These are phyloP conservation scores for Meteorus sp. DNA, from an alignment of 1,140 invertebrate genomes.

Conservation along the genomic window DNA sequence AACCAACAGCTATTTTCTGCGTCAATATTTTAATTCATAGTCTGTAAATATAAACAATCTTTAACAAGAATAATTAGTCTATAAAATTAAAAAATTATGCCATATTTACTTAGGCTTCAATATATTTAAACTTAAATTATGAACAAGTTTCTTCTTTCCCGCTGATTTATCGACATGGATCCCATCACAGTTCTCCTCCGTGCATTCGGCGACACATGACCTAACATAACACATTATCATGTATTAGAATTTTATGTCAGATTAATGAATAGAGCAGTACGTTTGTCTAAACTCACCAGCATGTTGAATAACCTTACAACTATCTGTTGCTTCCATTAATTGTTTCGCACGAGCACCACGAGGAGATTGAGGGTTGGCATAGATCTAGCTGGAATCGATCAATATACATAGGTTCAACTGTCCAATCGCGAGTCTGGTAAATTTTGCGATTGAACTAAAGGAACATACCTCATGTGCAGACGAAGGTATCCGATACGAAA, in stretches of 20 bases:
- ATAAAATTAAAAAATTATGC: too few species aligned
- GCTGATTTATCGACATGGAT: conserved; percentile 13
- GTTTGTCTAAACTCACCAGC: background rate
- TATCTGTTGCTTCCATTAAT: background rate
- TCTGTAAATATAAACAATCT: too few species aligned
- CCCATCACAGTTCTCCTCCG: background rate
- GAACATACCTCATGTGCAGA: background rate
- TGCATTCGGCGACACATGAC: background rate
- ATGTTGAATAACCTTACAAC: background rate
- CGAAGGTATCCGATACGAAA: background rate
- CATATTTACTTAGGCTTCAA: too few species aligned
- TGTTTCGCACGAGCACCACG: background rate
- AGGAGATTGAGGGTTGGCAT: background rate
- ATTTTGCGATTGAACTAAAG: background rate
- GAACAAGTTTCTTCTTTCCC: background rate
- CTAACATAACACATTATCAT: conserved; percentile 1
- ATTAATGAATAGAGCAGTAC: too few species aligned
- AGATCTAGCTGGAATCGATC: background rate
- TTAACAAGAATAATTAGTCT: too few species aligned
- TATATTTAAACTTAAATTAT: background rate
- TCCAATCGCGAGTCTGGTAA: background rate
- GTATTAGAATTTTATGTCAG: too few species aligned
- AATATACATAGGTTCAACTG: background rate
- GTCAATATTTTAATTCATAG: too few species aligned
- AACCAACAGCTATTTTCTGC: too few species aligned